Conservation (phyloP, 1,140 invertebrate species). For the Saxidomus purpurata region DNA sequence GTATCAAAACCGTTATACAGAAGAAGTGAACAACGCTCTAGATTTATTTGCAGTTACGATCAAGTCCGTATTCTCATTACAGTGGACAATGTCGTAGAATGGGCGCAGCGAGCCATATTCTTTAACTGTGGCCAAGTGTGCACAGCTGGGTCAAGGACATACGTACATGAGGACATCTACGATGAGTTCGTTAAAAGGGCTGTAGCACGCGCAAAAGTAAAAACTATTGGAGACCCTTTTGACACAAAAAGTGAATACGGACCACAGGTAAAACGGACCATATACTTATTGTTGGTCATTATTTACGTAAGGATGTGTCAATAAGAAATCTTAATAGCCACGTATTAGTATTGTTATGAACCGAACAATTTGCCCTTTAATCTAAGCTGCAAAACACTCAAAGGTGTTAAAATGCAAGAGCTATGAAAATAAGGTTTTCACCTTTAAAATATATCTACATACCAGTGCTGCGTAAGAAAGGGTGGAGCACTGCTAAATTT, state of each 20-base stretch:
- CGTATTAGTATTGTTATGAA: too few species aligned
- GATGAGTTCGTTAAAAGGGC: constrained; percentile 93
- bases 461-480: too few species aligned
- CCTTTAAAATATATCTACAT: too few species aligned
- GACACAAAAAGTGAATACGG: constrained; percentile 88
- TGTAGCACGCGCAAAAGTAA: constrained; percentile 90
- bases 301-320: too few species aligned
- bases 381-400: too few species aligned
- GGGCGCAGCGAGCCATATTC: constrained; percentile 93
- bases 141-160: constrained; percentile 95
- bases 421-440: too few species aligned
- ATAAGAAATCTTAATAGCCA: too few species aligned
- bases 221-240: constrained; percentile 94
- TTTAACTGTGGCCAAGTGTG: constrained; percentile 96
- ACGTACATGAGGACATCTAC: constrained; percentile 96
- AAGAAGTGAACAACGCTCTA: too few species aligned
- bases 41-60: too few species aligned
- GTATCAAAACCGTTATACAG: too few species aligned
- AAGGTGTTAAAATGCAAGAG: too few species aligned
- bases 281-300: neutral
- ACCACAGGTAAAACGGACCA: constrained; percentile 82
- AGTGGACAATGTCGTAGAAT: constrained; percentile 95
- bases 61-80: constrained; percentile 78
- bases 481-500: too few species aligned
- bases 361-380: neutral